Evolutionary conservation across 2,888 invertebrate genomes (phyloP).

Genomic region (Scelioninae gen. 1): DNA sequence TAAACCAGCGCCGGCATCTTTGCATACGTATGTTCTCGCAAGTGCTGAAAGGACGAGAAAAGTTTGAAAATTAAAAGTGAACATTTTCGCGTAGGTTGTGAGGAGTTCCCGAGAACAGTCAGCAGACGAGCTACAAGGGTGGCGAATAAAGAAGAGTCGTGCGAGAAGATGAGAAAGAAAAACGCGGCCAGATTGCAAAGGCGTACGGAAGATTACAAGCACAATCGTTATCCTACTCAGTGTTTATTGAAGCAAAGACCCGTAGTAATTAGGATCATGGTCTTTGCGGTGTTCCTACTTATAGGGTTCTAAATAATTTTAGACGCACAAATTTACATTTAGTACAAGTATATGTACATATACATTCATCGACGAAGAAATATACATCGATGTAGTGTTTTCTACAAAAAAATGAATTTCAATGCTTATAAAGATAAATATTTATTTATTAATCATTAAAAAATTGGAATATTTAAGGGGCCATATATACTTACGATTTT

Average conservation of each 20-base stretch:
- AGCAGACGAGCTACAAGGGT: slow-evolving; percentile 1
- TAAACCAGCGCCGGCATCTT: slow-evolving; percentile 51
- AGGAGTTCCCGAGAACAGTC: slow-evolving; percentile 27
- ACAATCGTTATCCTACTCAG: slow-evolving; percentile 74
- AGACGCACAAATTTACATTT: too few species aligned
- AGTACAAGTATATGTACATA: too few species aligned
- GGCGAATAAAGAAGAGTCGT: slow-evolving; percentile 22
- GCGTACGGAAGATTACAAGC: slow-evolving; percentile 67
- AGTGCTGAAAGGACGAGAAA: slow-evolving; percentile 48
- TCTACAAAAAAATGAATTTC: too few species aligned
- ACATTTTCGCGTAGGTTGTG: slow-evolving; percentile 56
- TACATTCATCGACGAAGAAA: too few species aligned
- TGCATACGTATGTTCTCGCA: slow-evolving; percentile 53
- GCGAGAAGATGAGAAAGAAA: slow-evolving; percentile 53
- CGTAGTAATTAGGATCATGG: slow-evolving; percentile 68
- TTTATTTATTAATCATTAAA: too few species aligned
- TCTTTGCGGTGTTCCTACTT: slow-evolving; percentile 31
- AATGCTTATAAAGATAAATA: too few species aligned
- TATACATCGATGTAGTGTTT: too few species aligned
- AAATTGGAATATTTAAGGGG: too few species aligned
- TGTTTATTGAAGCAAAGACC: slow-evolving; percentile 74
- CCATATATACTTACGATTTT: too few species aligned
- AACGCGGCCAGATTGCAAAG: slow-evolving; percentile 64
- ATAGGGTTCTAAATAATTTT: slow-evolving; percentile 3
- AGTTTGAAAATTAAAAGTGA: slow-evolving; percentile 74